phyloP scores from a whole-genome alignment of 2,113 vertebrate genomes.

The Campylomormyrus numenius region DNA sequence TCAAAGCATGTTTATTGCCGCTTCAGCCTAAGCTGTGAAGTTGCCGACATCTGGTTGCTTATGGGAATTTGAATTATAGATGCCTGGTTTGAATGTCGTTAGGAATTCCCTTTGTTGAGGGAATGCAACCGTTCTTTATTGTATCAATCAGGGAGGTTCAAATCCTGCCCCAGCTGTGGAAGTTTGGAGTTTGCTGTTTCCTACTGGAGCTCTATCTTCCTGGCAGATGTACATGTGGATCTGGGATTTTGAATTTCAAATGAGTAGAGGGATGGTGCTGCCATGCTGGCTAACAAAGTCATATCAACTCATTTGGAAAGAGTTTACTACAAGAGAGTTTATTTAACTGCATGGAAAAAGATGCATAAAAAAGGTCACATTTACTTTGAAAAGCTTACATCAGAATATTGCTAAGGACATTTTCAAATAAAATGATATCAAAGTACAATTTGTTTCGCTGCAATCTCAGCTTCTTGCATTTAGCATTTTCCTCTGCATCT shows the following conservation, averaged over 20 bases:
- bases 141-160: background rate
- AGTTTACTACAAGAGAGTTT: background rate
- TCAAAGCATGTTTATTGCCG: background rate
- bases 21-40: background rate
- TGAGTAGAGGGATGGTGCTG: background rate
- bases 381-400: background rate
- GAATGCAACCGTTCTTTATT: background rate
- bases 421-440: background rate
- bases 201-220: background rate
- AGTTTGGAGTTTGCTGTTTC: background rate
- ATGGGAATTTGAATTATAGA: constrained; percentile 14
- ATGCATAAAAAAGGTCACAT: background rate
- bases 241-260: background rate
- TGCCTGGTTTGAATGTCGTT: constrained; percentile 8
- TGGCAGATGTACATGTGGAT: background rate
- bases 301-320: background rate
- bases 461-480: background rate
- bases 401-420: background rate
- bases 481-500: background rate
- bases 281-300: background rate
- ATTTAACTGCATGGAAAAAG: background rate
- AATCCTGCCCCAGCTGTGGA: background rate
- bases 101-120: constrained; percentile 9
- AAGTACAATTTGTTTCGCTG: background rate
- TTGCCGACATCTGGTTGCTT: background rate